These are phyloP conservation scores for Ctenosaura bakeri DNA, from an alignment of 2,797 vertebrate genomes.

Conservation along the genomic window DNA sequence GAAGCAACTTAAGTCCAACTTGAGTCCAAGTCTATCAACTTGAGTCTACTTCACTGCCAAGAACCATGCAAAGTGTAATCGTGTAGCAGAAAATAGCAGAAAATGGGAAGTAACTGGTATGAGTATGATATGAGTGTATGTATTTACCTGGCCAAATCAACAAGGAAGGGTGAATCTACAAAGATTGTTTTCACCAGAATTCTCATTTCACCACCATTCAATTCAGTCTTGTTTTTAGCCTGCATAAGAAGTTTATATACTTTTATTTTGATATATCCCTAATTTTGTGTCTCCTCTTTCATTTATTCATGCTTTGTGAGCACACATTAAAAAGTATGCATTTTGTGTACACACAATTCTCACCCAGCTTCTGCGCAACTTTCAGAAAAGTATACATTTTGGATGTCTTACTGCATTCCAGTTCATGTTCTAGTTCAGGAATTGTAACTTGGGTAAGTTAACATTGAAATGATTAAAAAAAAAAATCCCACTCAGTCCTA, in stretches of 20 bases:
- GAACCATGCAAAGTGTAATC: not conserved
- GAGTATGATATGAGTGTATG: not conserved
- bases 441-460: not conserved
- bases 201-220: not conserved
- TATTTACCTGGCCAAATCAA: too few species aligned
- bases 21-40: too few species aligned
- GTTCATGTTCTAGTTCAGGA: not conserved
- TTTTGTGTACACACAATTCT: not conserved
- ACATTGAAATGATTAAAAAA: not conserved
- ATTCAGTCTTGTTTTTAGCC: not conserved
- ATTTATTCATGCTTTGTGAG: not conserved
- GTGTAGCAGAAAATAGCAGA: not conserved
- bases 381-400: not conserved
- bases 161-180: not conserved
- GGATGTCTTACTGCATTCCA: not conserved
- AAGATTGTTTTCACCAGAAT: not conserved
- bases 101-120: not conserved
- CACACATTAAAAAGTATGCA: not conserved
- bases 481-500: not conserved
- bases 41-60: too few species aligned
- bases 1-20: too few species aligned
- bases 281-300: not conserved
- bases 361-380: not conserved
- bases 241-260: too few species aligned
- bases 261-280: not conserved